Percentiles rank a stretch among this genome's conserved stretches.
phyloP scores from a whole-genome alignment of 2,797 vertebrate species.

The Poeciliopsis infans region DNA sequence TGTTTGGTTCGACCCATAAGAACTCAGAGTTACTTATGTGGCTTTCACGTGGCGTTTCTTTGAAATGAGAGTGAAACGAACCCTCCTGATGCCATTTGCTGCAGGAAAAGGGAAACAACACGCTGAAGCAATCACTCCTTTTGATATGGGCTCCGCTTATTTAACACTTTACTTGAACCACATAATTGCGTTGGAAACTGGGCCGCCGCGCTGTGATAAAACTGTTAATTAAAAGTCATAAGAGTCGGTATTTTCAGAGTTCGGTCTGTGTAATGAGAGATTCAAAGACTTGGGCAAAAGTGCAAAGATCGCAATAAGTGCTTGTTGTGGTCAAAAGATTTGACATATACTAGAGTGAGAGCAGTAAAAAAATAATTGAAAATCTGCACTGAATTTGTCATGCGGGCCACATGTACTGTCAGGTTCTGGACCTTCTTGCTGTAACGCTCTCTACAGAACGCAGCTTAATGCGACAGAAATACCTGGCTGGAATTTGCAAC shows the following conservation, averaged over 20 bases:
- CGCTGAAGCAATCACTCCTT: not conserved
- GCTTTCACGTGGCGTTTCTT: not conserved
- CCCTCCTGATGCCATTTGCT: not conserved
- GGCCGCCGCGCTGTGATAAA: not conserved
- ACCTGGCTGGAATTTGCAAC: not conserved
- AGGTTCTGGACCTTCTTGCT: too few relatives aligned
- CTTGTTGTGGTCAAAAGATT: too few relatives aligned
- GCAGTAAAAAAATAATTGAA: not conserved
- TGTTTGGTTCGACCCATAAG: not conserved
- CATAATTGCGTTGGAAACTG: not conserved
- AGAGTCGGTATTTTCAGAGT: not conserved
- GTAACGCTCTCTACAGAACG: too few relatives aligned
- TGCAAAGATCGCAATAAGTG: not conserved
- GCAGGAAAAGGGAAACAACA: not conserved
- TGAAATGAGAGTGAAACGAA: not conserved
- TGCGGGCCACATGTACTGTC: not conserved
- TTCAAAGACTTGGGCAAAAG: not conserved
- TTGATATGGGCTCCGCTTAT: slow-evolving; percentile 1
- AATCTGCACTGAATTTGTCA: not conserved
- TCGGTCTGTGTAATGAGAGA: not conserved
- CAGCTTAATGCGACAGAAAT: not conserved
- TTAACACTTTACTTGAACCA: not conserved
- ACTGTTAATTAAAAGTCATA: not conserved
- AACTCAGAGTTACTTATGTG: not conserved
- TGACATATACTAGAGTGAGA: not conserved